Conservation (phyloP, 2,113 vertebrate species). For the Empidonax alnorum region DNA sequence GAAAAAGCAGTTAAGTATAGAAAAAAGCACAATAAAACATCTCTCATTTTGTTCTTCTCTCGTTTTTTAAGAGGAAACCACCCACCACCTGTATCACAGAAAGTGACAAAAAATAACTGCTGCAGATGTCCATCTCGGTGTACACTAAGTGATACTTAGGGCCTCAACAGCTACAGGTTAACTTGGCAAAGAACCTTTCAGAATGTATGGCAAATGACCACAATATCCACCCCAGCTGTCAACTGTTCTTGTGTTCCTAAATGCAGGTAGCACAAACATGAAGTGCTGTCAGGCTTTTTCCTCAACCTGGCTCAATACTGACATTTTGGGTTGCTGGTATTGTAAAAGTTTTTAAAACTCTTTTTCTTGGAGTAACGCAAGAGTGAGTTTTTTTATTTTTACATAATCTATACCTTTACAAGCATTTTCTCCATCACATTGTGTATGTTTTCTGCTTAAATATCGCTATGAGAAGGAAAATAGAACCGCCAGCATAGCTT, state of each 20-base stretch:
- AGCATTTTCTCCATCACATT: not conserved
- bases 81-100: not conserved
- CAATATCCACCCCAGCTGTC: not conserved
- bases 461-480: slow-evolving; percentile 15
- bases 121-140: not conserved
- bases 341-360: not conserved
- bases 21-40: not conserved
- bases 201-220: not conserved
- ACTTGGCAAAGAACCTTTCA: not conserved
- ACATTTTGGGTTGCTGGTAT: not conserved
- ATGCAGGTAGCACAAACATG: not conserved
- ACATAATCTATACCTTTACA: not conserved
- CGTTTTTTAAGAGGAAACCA: not conserved
- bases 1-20: not conserved
- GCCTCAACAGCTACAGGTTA: not conserved
- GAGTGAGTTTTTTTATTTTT: not conserved
- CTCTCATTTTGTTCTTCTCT: not conserved
- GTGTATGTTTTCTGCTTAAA: not conserved
- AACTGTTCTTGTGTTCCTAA: not conserved
- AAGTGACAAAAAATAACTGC: not conserved
- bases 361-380: not conserved
- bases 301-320: not conserved
- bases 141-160: not conserved
- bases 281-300: not conserved
- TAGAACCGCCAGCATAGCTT: slow-evolving; percentile 60